Percentiles rank a stretch among this genome's conserved stretches.
Evolutionary conservation across 2,797 vertebrate genomes (phyloP).

Genomic region (Etheostoma nigrum): DNA sequence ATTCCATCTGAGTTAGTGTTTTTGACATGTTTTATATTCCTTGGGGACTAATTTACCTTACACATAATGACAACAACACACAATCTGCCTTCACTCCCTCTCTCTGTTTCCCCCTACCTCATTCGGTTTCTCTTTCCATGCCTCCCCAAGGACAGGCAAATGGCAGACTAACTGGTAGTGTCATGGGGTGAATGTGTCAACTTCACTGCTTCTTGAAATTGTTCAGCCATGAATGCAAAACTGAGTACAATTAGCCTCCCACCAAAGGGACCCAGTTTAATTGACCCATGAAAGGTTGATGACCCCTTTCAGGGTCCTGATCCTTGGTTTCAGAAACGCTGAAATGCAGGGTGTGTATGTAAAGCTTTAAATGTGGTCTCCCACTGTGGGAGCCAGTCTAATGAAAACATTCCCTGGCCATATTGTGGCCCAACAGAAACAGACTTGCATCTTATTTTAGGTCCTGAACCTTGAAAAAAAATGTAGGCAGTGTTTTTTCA

Average conservation of each 20-base stretch:
- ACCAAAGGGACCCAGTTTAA: constrained; percentile 42
- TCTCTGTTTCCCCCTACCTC: constrained; percentile 5
- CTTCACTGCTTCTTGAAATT: constrained; percentile 31
- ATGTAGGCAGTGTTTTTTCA: constrained; percentile 56
- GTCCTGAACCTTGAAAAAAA: constrained; percentile 32
- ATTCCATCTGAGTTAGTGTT: constrained; percentile 37
- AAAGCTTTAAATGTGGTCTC: constrained; percentile 63
- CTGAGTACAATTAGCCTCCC: constrained; percentile 54
- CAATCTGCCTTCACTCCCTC: constrained; percentile 38
- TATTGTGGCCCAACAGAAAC: constrained; percentile 67
- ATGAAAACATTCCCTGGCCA: constrained; percentile 69
- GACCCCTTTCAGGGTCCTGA: constrained; percentile 49
- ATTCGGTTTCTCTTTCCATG: constrained; percentile 12
- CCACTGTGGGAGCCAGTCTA: constrained; percentile 63
- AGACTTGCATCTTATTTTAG: constrained; percentile 53
- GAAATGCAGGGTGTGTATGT: constrained; percentile 51
- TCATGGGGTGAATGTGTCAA: constrained; percentile 40
- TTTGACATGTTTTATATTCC: constrained; percentile 53
- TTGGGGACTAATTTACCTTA: constrained; percentile 49
- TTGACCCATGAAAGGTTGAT: constrained; percentile 50
- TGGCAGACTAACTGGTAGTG: constrained; percentile 51
- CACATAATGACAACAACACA: constrained; percentile 48
- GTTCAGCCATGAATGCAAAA: constrained; percentile 31
- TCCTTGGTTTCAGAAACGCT: constrained; percentile 52
- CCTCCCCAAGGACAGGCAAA: constrained; percentile 53